Base-by-base conservation (phyloP, 2,113 vertebrate species). In the Barnardius zonarius region DNA sequence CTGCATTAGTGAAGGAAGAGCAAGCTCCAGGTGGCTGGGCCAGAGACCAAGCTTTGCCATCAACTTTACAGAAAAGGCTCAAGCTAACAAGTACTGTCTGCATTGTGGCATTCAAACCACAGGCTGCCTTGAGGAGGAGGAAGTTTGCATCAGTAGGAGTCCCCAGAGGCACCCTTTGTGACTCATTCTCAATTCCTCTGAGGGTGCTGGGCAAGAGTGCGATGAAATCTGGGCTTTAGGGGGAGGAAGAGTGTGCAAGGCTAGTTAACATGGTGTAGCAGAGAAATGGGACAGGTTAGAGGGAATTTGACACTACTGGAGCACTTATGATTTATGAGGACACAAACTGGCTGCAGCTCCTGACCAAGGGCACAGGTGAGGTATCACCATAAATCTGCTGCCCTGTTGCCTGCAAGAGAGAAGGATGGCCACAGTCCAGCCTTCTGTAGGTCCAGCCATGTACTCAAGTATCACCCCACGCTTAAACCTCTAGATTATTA, bases 81-180 rank as follows among this genome's bases (percentile, higher is more conserved):
- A 0, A 76, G 49, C 83, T 85, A 79, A 79, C 54, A 66, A 85
- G 73, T n/a, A 82, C 72, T 0, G 22, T 62, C 70, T 91, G 92
- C 86, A 20, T 19, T 96, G 93, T 92, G 92, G 93, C 94, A 78
- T 57, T 75, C 80, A 93, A 96, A 96, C 95, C 93, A 89, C 96
- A 96, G 81, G 77, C 62, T 73, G 91, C 86, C 88, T 87, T 94
- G 93, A 93, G 92, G 91, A 86, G 92, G 86, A 97, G 96, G 96
- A 97, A 97, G 95, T 97, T 94, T 97, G 96, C 95, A 94, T 95
- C 96, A 87, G 92, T 84, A 96, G 88, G 95, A 95, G 96, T 96
- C 96, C 95, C 95, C 93, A 95, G 95, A 95, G 93, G 91, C 92
- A 0, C 70, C 66, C 64, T 68, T n/a, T 1, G 1, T 94, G 96